phyloP scores from a whole-genome alignment of 2,113 vertebrate species.

The Uria lomvia region DNA sequence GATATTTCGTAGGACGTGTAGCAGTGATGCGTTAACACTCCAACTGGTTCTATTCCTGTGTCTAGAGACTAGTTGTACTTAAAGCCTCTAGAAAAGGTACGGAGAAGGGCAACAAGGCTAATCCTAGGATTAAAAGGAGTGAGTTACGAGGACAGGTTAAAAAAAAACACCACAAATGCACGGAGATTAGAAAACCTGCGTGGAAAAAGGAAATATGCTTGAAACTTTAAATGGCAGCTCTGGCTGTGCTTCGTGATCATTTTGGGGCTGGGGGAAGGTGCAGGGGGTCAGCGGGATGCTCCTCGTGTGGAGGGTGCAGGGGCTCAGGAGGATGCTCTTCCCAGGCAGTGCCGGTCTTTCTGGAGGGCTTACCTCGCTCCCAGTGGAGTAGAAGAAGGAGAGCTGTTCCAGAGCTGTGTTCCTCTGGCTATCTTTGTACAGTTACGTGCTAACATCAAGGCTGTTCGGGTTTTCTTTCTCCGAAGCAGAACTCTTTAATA shows the following conservation, averaged over 20 bases:
- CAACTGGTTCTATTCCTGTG: background rate
- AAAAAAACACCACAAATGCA: background rate
- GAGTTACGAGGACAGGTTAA: conserved; percentile 43
- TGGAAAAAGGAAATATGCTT: background rate
- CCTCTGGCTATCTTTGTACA: background rate
- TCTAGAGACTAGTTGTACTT: background rate
- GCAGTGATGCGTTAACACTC: background rate
- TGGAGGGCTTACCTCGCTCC: background rate
- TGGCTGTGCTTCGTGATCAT: background rate
- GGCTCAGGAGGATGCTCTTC: background rate
- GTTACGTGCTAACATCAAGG: background rate
- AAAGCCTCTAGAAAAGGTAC: background rate
- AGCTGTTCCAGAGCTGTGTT: background rate
- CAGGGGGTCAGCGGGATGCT: background rate
- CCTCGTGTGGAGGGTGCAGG: background rate
- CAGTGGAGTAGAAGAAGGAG: background rate
- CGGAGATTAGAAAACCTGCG: background rate
- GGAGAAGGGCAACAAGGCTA: conserved; percentile 38
- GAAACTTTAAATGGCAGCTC: background rate
- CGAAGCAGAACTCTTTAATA: background rate
- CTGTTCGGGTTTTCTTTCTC: background rate
- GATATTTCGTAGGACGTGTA: background rate
- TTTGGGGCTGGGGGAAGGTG: background rate
- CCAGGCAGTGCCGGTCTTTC: rapidly evolving
- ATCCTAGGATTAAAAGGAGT: conserved; percentile 50